phyloP scores from a whole-genome alignment of 2,888 invertebrate genomes.

The Ennomos fuscantarius region DNA sequence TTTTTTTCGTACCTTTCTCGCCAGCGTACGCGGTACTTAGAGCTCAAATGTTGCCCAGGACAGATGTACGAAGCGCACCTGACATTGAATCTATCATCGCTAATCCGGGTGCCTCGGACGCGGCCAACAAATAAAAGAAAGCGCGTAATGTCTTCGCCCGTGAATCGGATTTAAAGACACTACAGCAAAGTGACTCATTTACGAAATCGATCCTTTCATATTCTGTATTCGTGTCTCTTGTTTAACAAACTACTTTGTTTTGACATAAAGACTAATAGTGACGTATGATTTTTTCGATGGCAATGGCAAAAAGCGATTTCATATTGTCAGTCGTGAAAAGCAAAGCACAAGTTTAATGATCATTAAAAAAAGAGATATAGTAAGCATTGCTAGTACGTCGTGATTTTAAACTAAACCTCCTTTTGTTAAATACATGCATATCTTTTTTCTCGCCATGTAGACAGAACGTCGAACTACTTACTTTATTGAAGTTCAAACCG shows the following conservation, averaged over 20 bases:
- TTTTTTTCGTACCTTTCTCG: slow-evolving; percentile 45
- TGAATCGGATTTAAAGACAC: slow-evolving; percentile 27
- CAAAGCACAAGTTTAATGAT: slow-evolving; percentile 1
- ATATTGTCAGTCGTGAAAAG: not conserved
- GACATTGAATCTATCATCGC: slow-evolving; percentile 61
- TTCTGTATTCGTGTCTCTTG: slow-evolving; percentile 12
- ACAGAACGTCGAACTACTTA: slow-evolving; percentile 6
- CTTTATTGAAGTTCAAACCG: slow-evolving; percentile 6
- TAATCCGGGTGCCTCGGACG: slow-evolving; percentile 62
- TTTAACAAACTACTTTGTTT: slow-evolving; percentile 8
- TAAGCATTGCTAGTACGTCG: slow-evolving; percentile 1
- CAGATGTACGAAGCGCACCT: slow-evolving; percentile 54
- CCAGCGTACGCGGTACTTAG: slow-evolving; percentile 41
- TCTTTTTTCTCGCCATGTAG: slow-evolving; percentile 2
- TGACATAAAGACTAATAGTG: slow-evolving; percentile 7
- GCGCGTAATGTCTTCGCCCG: slow-evolving; percentile 18
- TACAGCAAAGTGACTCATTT: slow-evolving; percentile 45
- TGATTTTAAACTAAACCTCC: slow-evolving; percentile 13
- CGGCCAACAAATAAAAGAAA: slow-evolving; percentile 58
- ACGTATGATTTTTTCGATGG: slow-evolving; percentile 7
- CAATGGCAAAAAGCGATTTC: slow-evolving; percentile 3
- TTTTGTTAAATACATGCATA: not conserved
- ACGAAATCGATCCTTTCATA: slow-evolving; percentile 39
- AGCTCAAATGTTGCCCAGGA: slow-evolving; percentile 40
- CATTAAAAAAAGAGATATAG: slow-evolving; percentile 1